A percentile compares a stretch with the other conserved stretches of the same genome.
These are phyloP conservation scores for Xanthorhoe designata DNA, from an alignment of 2,888 invertebrate species.

Conservation along the genomic window DNA sequence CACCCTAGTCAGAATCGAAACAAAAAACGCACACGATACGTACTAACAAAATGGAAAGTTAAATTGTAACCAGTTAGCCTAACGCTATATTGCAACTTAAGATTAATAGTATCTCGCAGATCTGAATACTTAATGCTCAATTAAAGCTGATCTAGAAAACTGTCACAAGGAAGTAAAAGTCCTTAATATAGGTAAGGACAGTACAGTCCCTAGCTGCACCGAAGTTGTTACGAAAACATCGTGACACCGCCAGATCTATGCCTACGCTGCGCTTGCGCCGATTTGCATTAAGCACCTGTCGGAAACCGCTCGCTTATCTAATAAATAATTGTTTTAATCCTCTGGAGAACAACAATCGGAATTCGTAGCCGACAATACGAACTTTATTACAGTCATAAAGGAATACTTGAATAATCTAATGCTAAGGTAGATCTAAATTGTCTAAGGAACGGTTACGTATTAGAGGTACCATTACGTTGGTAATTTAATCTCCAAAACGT, in stretches of 20 bases:
- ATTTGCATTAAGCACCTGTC: slow-evolving; percentile 73
- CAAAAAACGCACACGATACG: slow-evolving; percentile 49
- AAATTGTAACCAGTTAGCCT: slow-evolving; percentile 21
- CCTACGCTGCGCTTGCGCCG: slow-evolving; percentile 37
- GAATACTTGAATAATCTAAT: slow-evolving; percentile 29
- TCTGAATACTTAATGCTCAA: slow-evolving; percentile 62
- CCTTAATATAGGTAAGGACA: slow-evolving; percentile 69
- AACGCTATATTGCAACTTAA: slow-evolving; percentile 20
- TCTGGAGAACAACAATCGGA: slow-evolving; percentile 52
- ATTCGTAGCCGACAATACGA: slow-evolving; percentile 46
- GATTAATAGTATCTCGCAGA: slow-evolving; percentile 34
- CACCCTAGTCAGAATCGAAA: slow-evolving; percentile 54
- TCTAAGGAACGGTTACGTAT: too few species aligned
- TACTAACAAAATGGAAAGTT: slow-evolving; percentile 44
- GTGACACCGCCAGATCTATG: slow-evolving; percentile 42
- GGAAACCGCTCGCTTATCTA: slow-evolving; percentile 57
- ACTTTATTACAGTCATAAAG: slow-evolving; percentile 23
- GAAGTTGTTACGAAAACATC: slow-evolving; percentile 59
- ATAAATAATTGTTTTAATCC: slow-evolving; percentile 57
- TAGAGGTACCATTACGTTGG: not conserved
- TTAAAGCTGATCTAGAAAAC: slow-evolving; percentile 59
- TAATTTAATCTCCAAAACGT: slow-evolving; percentile 24
- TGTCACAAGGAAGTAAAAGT: slow-evolving; percentile 74
- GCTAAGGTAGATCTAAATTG: not conserved
- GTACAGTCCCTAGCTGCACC: slow-evolving; percentile 50